phyloP scores from a whole-genome alignment of 2,888 invertebrate species.

The Dyspetes luteomarginatus region DNA sequence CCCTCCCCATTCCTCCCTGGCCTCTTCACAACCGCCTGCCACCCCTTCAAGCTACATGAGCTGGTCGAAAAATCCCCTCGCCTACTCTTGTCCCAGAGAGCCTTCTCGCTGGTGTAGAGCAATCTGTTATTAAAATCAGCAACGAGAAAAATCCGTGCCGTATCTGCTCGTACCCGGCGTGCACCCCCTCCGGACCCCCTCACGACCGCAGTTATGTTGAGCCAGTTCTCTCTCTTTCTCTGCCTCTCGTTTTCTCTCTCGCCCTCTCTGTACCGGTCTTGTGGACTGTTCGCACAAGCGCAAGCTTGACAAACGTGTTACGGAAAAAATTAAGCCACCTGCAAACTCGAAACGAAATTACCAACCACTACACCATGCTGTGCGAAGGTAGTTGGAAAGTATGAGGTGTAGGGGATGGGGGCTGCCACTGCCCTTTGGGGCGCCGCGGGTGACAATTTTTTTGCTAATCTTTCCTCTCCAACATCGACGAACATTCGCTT shows the following conservation, averaged over 20 bases:
- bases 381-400: conserved; percentile 2
- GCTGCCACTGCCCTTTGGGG: conserved; percentile 23
- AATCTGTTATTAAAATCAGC: conserved; percentile 83
- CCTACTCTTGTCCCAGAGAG: conserved; percentile 50
- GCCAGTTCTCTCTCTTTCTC: conserved; percentile 19
- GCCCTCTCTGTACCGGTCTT: not conserved
- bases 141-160: conserved; percentile 83
- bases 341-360: conserved; percentile 74
- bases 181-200: conserved; percentile 17
- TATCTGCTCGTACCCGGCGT: conserved; percentile 77
- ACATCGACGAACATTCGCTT: conserved; percentile 56
- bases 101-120: conserved; percentile 55
- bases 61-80: conserved; percentile 17
- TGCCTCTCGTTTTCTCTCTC: conserved; percentile 28
- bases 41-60: conserved; percentile 26
- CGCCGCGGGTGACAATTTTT: conserved; percentile 57
- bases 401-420: not conserved
- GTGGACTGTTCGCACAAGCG: conserved; percentile 14
- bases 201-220: conserved; percentile 1
- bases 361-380: conserved; percentile 47
- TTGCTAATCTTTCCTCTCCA: conserved; percentile 57
- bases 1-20: conserved; percentile 23
- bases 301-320: conserved; percentile 80
- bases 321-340: conserved; percentile 82
- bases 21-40: conserved; percentile 10